These are phyloP conservation scores for Benitochromis conjunctus DNA, from an alignment of 2,113 vertebrate species.

Conservation along the genomic window DNA sequence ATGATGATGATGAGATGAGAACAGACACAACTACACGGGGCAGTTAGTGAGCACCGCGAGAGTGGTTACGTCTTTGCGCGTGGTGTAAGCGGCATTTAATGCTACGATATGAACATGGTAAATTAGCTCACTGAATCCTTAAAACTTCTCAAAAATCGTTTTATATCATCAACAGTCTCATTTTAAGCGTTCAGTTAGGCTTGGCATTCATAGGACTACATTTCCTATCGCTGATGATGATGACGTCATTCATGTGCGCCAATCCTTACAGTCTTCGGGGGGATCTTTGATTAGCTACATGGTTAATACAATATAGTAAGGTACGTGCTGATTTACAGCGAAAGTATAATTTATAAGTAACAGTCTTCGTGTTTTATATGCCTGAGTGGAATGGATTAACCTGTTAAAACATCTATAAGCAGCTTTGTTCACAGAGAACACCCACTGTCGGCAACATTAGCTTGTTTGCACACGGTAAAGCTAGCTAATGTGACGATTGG, in stretches of 20 bases:
- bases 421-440: neutral
- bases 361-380: neutral
- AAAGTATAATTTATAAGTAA: neutral
- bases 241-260: conserved; percentile 48
- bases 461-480: conserved; percentile 24
- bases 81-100: neutral
- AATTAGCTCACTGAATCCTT: neutral
- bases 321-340: conserved; percentile 34
- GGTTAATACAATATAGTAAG: conserved; percentile 39
- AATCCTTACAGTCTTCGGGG: neutral
- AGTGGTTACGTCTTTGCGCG: neutral
- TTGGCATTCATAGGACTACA: conserved; percentile 19
- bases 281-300: conserved; percentile 38
- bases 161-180: accelerated
- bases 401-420: neutral
- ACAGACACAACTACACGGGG: conserved; percentile 31
- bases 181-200: neutral
- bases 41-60: conserved; percentile 40
- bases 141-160: neutral
- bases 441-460: conserved; percentile 9
- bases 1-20: conserved; percentile 58
- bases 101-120: neutral
- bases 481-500: conserved; percentile 16
- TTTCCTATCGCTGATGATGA: neutral
- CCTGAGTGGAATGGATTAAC: neutral